Base-by-base conservation (phyloP, 2,797 vertebrate species). In the Muscicapa comitata region DNA sequence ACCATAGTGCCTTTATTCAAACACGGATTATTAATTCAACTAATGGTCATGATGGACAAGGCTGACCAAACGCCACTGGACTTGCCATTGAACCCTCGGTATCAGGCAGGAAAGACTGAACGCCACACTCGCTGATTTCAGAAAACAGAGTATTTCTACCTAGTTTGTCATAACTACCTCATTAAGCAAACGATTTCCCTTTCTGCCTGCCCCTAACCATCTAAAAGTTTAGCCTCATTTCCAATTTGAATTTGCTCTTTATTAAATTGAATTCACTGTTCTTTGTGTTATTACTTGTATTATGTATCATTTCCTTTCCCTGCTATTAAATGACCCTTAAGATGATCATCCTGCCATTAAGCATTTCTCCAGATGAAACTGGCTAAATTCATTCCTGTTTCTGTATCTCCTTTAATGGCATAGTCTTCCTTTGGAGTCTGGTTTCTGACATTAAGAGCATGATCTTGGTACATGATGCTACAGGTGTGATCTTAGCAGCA, bases 161-260 rank as follows among this genome's bases (percentile, higher is more conserved):
- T 77, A 79, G 77, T 75, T 85, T 87, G 50, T 87, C 61, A 63
- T 70, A 91, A 84, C 76, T 74, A 84, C 78, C 85, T 95, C 91
- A 96, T 95, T 94, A 96, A 91, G 93, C 91, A 94, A 96, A 92
- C 0, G 0, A 93, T 68, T 81, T 92, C 55, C 47, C 48, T 90
- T 90, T 78, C 85, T 80, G 62, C 43, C 77, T 75, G 82, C 75
- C 62, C 40, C 81, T 29, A 82, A 71, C 82, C 62, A 74, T 91
- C 88, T 53, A 53, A 80, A 95, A 88, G 76, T 88, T 92, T 93
- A 88, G 86, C 86, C 66, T 92, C 88, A 80, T 96, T 95, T 93
- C 90, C 75, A 94, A 23, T 84, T 72, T 88, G 92, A 93, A 90
- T 91, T 75, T 95, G 91, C 73, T 86, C 94, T 96, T 95, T 96